These are phyloP conservation scores for Metellina segmentata DNA, from an alignment of 2,888 invertebrate genomes.

Conservation along the genomic window DNA sequence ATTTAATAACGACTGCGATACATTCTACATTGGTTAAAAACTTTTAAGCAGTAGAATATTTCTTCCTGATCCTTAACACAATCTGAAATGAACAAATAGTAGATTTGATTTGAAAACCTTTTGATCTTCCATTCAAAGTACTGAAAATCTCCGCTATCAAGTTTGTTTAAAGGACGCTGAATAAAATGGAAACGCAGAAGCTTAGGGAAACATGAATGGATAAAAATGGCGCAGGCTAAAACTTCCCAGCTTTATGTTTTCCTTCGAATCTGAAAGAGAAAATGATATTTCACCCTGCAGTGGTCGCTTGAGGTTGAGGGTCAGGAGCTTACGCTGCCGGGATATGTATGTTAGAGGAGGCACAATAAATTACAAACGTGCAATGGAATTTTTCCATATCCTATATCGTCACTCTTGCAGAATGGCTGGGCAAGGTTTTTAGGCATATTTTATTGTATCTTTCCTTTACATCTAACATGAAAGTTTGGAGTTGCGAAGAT, in stretches of 20 bases:
- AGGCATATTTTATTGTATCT: background rate
- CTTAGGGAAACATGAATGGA: background rate
- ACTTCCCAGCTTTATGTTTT: background rate
- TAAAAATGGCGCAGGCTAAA: background rate
- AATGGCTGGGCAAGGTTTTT: background rate
- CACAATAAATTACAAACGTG: slow-evolving; percentile 41
- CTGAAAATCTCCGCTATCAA: no score
- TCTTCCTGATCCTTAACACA: no score
- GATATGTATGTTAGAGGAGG: slow-evolving; percentile 8
- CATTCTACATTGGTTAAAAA: no score
- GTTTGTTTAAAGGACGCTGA: no score
- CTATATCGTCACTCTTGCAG: slow-evolving; percentile 9
- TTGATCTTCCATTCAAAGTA: no score
- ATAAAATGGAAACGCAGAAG: no score
- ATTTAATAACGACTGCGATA: no score
- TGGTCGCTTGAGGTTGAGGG: slow-evolving; percentile 35
- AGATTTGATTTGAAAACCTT: no score
- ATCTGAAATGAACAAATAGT: no score
- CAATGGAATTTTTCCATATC: slow-evolving; percentile 32
- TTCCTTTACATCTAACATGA: background rate
- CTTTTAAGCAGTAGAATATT: no score
- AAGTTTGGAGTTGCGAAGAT: no score
- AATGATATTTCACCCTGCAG: background rate
- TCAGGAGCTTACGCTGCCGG: slow-evolving; percentile 1
- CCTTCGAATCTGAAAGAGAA: background rate